Conservation (phyloP, 92 coral and sea anemone genomes). For the Epizoanthus stellaris region DNA sequence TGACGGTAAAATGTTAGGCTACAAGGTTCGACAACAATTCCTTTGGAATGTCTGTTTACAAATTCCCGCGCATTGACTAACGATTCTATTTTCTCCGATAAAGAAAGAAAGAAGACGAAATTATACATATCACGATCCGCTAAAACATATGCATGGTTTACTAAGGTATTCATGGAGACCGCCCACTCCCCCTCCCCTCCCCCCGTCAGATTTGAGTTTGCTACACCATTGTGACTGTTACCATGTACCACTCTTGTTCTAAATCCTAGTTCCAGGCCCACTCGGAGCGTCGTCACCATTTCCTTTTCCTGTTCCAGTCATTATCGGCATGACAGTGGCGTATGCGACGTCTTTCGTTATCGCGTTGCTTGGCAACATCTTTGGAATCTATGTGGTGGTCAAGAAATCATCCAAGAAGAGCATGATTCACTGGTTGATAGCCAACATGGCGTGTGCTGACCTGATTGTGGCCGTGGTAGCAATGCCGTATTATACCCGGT, state of each 20-base stretch:
- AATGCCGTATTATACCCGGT: conserved; percentile 50
- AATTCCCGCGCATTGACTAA: no score
- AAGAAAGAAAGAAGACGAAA: no score
- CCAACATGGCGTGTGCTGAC: conserved; percentile 71
- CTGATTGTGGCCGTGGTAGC: conserved; percentile 39
- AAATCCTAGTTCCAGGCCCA: not conserved
- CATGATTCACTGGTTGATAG: conserved; percentile 49
- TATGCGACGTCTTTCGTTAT: conserved; percentile 48
- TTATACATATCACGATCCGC: no score
- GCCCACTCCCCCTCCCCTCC: no score
- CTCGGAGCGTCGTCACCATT: not conserved
- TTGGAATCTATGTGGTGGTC: conserved; percentile 51
- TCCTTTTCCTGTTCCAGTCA: not conserved
- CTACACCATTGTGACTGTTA: no score
- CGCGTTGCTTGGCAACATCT: conserved; percentile 54
- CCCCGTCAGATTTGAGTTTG: no score
- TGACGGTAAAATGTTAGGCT: no score
- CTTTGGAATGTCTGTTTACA: no score
- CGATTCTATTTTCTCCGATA: no score
- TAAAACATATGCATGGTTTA: no score
- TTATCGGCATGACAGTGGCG: conserved; percentile 46
- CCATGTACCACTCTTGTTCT: not conserved
- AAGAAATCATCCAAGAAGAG: conserved; percentile 42
- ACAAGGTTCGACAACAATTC: no score
- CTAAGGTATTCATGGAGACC: no score